Conservation (phyloP, 2,888 invertebrate genomes). For the Didymodactylos carnosus region DNA sequence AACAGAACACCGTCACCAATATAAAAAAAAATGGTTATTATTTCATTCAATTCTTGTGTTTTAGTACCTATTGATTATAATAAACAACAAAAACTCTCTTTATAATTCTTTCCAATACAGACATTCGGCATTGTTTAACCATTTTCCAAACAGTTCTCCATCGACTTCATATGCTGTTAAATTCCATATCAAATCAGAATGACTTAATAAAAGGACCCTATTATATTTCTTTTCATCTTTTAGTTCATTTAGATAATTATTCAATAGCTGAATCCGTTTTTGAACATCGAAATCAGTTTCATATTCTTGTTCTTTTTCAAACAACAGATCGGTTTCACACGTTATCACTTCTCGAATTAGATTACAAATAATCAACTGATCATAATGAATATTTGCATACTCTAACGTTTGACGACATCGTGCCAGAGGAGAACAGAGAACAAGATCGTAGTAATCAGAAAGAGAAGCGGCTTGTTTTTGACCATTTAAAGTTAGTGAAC, state of each 20-base stretch:
- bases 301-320: neutral
- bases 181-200: neutral
- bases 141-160: neutral
- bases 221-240: neutral
- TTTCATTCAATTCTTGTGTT: no score
- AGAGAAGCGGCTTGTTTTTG: neutral
- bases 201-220: neutral
- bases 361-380: neutral
- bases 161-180: neutral
- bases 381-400: neutral
- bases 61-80: no score
- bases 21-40: no score
- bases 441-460: neutral
- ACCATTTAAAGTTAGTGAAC: neutral
- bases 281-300: no score
- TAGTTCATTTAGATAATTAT: neutral
- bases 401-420: neutral
- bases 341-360: neutral
- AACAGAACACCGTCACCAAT: no score
- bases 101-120: neutral
- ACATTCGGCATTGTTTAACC: neutral
- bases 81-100: no score
- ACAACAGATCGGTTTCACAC: neutral
- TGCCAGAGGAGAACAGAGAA: neutral
- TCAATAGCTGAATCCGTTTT: neutral